A percentile compares a stretch with the other conserved stretches of the same genome.
phyloP scores from a whole-genome alignment of 2,113 vertebrate genomes.

The Pangasianodon gigas region DNA sequence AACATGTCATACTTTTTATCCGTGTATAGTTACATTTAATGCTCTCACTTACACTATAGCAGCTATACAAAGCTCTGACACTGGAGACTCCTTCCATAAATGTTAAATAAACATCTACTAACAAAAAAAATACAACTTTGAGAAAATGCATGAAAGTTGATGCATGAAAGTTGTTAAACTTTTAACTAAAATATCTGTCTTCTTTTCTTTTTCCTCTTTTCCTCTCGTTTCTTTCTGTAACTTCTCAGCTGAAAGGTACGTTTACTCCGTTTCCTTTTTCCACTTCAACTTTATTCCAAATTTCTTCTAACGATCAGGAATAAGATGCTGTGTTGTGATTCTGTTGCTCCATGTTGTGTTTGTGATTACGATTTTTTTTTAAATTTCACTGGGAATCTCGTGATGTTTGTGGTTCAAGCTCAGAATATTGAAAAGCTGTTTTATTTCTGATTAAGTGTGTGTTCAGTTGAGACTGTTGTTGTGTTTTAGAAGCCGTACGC shows the following conservation, averaged over 20 bases:
- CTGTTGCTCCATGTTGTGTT: not conserved
- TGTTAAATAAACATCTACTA: not conserved
- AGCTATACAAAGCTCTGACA: not conserved
- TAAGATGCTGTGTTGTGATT: not conserved
- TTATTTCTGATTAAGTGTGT: not conserved
- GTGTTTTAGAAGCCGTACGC: slow-evolving; percentile 89
- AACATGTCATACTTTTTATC: no score
- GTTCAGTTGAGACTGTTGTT: not conserved
- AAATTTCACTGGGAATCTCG: not conserved
- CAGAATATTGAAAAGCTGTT: not conserved
- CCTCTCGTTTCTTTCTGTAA: slow-evolving; percentile 59
- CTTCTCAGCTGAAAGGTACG: slow-evolving; percentile 76
- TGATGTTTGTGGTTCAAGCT: not conserved
- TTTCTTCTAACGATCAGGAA: not conserved
- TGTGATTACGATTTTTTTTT: not conserved
- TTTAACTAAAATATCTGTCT: slow-evolving; percentile 40
- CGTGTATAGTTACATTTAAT: no score
- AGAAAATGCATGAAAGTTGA: not conserved
- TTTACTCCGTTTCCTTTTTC: slow-evolving; percentile 53
- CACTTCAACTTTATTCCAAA: not conserved
- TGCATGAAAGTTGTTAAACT: slow-evolving; percentile 49
- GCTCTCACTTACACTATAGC: no score
- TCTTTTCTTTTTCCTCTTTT: slow-evolving; percentile 51
- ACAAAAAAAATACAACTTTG: no score
- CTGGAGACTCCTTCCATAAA: not conserved